Conservation (phyloP, 2,113 vertebrate species). For the Hassar affinis region DNA sequence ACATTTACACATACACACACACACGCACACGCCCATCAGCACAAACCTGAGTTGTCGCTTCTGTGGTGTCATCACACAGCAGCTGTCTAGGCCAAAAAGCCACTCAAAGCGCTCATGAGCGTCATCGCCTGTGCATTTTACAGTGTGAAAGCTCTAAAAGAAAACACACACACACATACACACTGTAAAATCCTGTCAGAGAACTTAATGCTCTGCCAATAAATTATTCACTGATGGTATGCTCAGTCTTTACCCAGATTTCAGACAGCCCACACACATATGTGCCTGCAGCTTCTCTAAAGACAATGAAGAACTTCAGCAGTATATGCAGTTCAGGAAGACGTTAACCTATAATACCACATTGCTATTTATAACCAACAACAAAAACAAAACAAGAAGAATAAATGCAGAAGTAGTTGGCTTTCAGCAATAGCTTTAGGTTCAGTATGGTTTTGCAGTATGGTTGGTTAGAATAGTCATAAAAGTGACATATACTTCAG, state of each 20-base stretch:
- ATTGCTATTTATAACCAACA: background rate
- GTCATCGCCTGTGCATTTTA: conserved; percentile 32
- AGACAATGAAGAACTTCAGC: background rate
- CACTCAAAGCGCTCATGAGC: conserved; percentile 33
- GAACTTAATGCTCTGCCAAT: conserved; percentile 31
- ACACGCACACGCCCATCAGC: conserved; percentile 1
- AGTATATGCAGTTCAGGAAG: background rate
- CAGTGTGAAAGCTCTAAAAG: conserved; percentile 30
- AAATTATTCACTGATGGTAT: conserved; percentile 50
- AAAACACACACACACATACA: conserved; percentile 11
- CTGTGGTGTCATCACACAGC: conserved; percentile 37
- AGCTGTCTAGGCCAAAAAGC: conserved; percentile 29
- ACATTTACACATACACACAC: too few species aligned
- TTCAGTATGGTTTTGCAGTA: too few species aligned
- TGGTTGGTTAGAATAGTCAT: background rate
- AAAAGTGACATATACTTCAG: background rate
- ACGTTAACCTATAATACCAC: background rate
- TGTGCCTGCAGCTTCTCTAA: too few species aligned
- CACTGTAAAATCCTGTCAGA: conserved; percentile 29
- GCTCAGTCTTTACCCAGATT: conserved; percentile 35
- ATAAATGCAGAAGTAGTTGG: background rate
- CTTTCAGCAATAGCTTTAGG: background rate
- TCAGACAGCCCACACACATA: conserved; percentile 18
- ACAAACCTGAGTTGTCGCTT: conserved; percentile 19
- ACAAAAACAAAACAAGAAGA: background rate